phyloP scores from a whole-genome alignment of 2,797 vertebrate genomes.

The Ara ararauna region DNA sequence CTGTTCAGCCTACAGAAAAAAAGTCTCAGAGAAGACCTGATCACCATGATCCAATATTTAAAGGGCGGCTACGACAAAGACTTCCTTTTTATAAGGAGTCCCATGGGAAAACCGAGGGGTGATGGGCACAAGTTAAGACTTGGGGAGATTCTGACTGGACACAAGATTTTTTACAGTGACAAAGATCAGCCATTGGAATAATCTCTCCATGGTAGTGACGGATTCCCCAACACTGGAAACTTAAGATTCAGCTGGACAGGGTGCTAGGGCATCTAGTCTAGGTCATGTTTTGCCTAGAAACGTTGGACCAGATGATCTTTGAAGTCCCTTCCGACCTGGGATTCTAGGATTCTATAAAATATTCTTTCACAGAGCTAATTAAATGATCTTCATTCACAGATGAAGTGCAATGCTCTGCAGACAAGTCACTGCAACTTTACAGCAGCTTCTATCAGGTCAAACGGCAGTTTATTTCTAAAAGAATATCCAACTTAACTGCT shows the following conservation, averaged over 20 bases:
- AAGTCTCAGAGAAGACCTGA: neutral
- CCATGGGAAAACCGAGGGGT: neutral
- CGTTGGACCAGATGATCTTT: neutral
- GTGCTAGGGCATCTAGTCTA: neutral
- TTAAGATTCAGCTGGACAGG: neutral
- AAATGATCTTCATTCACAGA: rapidly evolving
- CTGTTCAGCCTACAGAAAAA: neutral
- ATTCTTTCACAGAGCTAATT: neutral
- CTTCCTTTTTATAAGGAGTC: neutral
- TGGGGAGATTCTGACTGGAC: neutral
- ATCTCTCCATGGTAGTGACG: neutral
- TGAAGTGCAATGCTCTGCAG: neutral
- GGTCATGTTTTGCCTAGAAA: neutral
- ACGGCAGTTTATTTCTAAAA: rapidly evolving
- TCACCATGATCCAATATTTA: neutral
- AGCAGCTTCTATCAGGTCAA: neutral
- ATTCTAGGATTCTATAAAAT: neutral
- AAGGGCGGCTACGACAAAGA: neutral
- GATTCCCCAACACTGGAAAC: neutral
- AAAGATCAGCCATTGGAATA: neutral
- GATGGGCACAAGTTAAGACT: neutral
- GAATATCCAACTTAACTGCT: rapidly evolving
- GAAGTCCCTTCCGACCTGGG: neutral
- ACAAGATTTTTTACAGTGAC: neutral
- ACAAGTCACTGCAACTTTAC: too few species aligned